phyloP scores from a whole-genome alignment of 2,888 invertebrate genomes.

The Agonum fuliginosum region DNA sequence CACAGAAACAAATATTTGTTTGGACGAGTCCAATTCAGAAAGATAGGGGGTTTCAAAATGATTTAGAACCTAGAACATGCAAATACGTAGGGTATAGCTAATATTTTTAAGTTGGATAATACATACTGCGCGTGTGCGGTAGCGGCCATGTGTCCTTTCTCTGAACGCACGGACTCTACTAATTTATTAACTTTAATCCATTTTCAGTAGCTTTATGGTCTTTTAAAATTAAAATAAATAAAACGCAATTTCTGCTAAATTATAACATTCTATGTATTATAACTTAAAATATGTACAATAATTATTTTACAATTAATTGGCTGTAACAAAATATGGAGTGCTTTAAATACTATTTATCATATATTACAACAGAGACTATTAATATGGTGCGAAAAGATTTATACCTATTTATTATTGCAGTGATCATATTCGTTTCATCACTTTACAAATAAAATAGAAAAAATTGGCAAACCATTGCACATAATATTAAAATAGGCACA shows the following conservation, averaged over 20 bases:
- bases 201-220: too few relatives aligned
- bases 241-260: constrained; percentile 7
- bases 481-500: constrained; percentile 39
- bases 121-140: too few relatives aligned
- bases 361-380: not conserved
- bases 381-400: constrained; percentile 6
- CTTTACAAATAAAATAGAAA: constrained; percentile 26
- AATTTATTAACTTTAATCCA: too few relatives aligned
- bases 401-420: constrained; percentile 19
- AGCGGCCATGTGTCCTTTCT: too few relatives aligned
- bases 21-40: too few relatives aligned
- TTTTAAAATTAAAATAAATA: too few relatives aligned
- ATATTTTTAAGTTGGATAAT: too few relatives aligned
- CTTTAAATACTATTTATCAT: constrained; percentile 29
- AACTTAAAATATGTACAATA: constrained; percentile 43
- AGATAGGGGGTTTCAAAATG: too few relatives aligned
- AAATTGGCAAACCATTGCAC: constrained; percentile 33
- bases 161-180: too few relatives aligned
- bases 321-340: constrained; percentile 44
- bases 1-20: too few relatives aligned
- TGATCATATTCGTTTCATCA: constrained; percentile 18
- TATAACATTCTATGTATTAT: constrained; percentile 39
- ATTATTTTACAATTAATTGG: constrained; percentile 42
- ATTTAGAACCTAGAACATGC: too few relatives aligned
- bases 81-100: too few relatives aligned